phyloP scores from a whole-genome alignment of 2,888 invertebrate genomes.

The Rapana venosa region DNA sequence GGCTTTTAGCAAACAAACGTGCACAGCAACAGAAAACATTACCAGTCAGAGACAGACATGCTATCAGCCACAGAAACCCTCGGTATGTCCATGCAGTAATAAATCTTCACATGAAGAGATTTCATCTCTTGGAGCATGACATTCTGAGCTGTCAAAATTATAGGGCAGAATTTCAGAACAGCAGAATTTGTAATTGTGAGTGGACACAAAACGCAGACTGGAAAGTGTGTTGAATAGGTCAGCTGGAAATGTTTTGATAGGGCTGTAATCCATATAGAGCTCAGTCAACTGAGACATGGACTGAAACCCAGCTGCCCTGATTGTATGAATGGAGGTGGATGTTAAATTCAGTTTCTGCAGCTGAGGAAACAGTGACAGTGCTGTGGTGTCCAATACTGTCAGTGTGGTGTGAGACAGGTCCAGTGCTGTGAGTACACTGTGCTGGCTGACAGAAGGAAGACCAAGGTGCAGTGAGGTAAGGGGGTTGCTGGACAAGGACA shows the following conservation, averaged over 20 bases:
- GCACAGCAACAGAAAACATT: not conserved
- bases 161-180: not conserved
- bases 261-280: not conserved
- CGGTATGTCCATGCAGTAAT: constrained; percentile 1
- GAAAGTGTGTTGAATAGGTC: not conserved
- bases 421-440: not conserved
- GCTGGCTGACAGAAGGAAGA: not conserved
- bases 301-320: not conserved
- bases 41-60: not conserved
- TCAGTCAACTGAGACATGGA: not conserved
- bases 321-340: not conserved
- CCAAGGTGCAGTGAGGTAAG: not conserved
- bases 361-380: not conserved
- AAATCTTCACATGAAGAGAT: not conserved
- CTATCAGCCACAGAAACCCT: not conserved
- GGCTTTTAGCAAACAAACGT: not conserved
- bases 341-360: not conserved
- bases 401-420: not conserved
- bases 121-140: constrained; percentile 1
- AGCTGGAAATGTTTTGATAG: not conserved
- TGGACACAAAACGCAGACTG: not conserved
- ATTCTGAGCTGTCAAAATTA: not conserved
- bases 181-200: not conserved
- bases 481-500: not conserved
- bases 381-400: not conserved